phyloP scores from a whole-genome alignment of 2,888 invertebrate genomes.

The Galeruca laticollis region DNA sequence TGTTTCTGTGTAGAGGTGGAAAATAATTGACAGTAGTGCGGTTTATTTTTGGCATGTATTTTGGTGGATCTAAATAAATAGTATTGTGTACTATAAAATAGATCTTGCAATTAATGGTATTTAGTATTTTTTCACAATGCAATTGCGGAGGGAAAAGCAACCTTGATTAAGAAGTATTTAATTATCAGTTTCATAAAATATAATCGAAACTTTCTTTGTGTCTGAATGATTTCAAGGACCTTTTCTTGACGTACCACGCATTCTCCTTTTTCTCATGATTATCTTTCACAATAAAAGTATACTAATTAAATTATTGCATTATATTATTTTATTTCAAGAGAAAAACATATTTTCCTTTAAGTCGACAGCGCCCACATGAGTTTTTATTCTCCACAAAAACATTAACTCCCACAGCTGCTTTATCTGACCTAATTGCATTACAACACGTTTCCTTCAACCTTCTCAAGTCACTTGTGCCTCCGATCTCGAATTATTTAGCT shows the following conservation, averaged over 20 bases:
- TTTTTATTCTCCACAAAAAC: neutral
- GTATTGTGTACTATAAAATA: neutral
- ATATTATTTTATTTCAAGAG: neutral
- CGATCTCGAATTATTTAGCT: neutral
- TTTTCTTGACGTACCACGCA: no score
- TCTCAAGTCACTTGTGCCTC: neutral
- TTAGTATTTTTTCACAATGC: no score
- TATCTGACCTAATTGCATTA: conserved; percentile 9
- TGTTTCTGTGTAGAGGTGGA: neutral
- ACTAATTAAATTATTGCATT: no score
- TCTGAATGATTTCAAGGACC: no score
- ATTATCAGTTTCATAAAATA: no score
- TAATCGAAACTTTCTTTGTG: no score
- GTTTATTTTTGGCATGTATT: conserved; percentile 4
- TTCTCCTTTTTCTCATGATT: no score
- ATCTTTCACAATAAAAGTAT: no score
- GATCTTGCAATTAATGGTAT: neutral
- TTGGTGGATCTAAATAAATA: conserved; percentile 8
- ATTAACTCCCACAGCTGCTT: conserved; percentile 1
- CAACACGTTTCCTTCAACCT: neutral
- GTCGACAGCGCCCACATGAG: neutral
- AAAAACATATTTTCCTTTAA: neutral
- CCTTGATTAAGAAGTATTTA: no score
- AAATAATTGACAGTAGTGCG: neutral
- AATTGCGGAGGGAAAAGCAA: no score